Conservation (phyloP, 2,113 vertebrate species). For the Heterotis niloticus region DNA sequence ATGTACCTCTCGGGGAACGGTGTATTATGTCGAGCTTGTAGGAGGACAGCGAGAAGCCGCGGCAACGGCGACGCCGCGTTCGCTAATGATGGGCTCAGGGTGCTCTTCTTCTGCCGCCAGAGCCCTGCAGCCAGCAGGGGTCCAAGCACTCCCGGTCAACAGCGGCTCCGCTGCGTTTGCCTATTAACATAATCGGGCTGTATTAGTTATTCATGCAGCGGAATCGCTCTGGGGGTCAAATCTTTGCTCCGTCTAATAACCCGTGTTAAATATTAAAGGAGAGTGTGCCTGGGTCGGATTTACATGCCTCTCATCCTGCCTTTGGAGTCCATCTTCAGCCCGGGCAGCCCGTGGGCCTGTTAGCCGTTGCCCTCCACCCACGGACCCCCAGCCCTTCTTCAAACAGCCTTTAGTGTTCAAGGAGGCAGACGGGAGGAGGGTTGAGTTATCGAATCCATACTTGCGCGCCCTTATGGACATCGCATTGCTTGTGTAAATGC, state of each 20-base stretch:
- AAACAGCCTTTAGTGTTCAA: background rate
- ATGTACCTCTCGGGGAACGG: background rate
- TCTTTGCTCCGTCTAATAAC: slow-evolving; percentile 72
- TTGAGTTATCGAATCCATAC: background rate
- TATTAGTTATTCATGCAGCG: slow-evolving; percentile 73
- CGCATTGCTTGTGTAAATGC: too few relatives aligned
- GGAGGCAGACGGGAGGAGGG: background rate
- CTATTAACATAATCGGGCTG: slow-evolving; percentile 72
- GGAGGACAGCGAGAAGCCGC: background rate
- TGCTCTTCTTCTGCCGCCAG: slow-evolving; percentile 56
- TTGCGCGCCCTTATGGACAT: background rate
- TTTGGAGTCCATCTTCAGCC: slow-evolving; percentile 43
- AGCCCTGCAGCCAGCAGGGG: slow-evolving; percentile 54
- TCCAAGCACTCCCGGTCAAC: slow-evolving; percentile 59
- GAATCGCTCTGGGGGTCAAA: slow-evolving; percentile 66
- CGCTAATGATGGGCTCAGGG: slow-evolving; percentile 58
- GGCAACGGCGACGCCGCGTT: slow-evolving; percentile 43
- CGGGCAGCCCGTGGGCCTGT: background rate
- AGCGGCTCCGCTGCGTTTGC: slow-evolving; percentile 45
- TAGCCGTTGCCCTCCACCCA: background rate
- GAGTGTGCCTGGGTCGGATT: slow-evolving; percentile 66
- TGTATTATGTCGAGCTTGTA: background rate
- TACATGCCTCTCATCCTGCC: slow-evolving; percentile 65
- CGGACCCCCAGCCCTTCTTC: background rate
- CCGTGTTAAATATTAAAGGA: slow-evolving; percentile 76